Percentiles rank a stretch among this genome's conserved stretches.
Conservation (phyloP, 2,113 vertebrate species). For the Platichthys flesus region DNA sequence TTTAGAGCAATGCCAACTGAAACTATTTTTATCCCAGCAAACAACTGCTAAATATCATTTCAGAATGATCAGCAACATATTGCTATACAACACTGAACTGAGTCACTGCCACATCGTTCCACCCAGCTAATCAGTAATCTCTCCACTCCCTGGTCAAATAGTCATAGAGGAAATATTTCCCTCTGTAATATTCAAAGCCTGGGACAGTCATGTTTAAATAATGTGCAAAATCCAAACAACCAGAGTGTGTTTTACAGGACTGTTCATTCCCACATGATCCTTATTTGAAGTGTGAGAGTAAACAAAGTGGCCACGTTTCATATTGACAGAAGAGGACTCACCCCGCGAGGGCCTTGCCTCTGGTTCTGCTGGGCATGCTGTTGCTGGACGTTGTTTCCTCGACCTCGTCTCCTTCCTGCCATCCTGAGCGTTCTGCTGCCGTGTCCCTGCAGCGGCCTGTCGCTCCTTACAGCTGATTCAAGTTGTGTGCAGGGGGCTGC, state of each 20-base stretch:
- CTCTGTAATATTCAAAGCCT: conserved; percentile 3
- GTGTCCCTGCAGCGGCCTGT: conserved; percentile 4
- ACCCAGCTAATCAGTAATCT: conserved; percentile 16
- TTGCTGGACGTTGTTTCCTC: conserved; percentile 49
- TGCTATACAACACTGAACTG: not conserved
- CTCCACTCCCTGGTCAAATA: conserved; percentile 15
- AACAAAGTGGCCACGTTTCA: not conserved
- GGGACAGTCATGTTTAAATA: too few species aligned
- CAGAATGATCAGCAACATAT: not conserved
- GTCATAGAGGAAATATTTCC: not conserved
- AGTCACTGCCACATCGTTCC: conserved; percentile 1
- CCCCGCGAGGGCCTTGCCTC: conserved; percentile 44
- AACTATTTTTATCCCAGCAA: not conserved
- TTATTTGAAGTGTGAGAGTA: conserved; percentile 1
- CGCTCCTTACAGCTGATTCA: conserved; percentile 24
- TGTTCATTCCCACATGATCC: not conserved
- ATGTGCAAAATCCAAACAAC: not conserved
- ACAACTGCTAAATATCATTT: not conserved
- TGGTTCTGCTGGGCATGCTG: conserved; percentile 43
- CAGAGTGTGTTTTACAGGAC: not conserved
- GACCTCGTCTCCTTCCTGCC: conserved; percentile 74
- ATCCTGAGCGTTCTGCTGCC: conserved; percentile 55
- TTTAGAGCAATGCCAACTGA: not conserved
- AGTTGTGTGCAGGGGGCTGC: not conserved
- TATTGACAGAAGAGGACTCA: conserved; percentile 32